Base-by-base conservation (phyloP, 2,888 invertebrate genomes). In the Conistra vaccinii region DNA sequence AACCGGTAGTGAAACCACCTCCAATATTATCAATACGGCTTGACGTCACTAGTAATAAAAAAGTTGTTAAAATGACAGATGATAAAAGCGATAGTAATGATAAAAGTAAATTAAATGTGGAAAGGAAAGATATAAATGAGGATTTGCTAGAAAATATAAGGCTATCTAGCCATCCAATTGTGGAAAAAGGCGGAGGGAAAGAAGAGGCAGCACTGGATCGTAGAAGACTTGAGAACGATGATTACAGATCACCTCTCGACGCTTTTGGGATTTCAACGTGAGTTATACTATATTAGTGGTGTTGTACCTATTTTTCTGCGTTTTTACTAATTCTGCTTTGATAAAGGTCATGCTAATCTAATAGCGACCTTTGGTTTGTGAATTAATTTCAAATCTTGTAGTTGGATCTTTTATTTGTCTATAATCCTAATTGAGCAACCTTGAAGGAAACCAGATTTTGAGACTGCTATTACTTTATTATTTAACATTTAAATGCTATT, bases 211-310 rank as follows among this genome's bases (percentile, higher is more conserved):
- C 61, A 7, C 61, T 61, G 62, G 82, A 80, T 65, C 75, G 73
- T 39, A 75, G 67, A 73, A 87, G 66, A 70, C 73, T 61, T 58
- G 78, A 76, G 55, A 76, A 78, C 62, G 90, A 92, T 81, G 96
- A 96, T 86, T 96, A 96, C 80, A 91, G 90, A 89, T 96, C 96
- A 12, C 96, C 96, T 42, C 85, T 96, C 48, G 93, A 94, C 78
- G 93, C 96, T 35, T 92, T 96, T 85, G 92, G 90, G 73, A 85
- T 84, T 69, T 91, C 89, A 69, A 91, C 89, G 95, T 95, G 93
- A 95, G 95, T 93, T 84, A 45, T 48, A 51, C 29, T 29, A 62
- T 69, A 71, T 70, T 75, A 32, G 60, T 55, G 39, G 73, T 75
- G 48, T 39, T 69, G 1, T 29, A 58, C 10, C n/a, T n/a, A 6